Evolutionary conservation across 1,140 invertebrate genomes (phyloP).

Genomic region (Wiebesia pumilae): DNA sequence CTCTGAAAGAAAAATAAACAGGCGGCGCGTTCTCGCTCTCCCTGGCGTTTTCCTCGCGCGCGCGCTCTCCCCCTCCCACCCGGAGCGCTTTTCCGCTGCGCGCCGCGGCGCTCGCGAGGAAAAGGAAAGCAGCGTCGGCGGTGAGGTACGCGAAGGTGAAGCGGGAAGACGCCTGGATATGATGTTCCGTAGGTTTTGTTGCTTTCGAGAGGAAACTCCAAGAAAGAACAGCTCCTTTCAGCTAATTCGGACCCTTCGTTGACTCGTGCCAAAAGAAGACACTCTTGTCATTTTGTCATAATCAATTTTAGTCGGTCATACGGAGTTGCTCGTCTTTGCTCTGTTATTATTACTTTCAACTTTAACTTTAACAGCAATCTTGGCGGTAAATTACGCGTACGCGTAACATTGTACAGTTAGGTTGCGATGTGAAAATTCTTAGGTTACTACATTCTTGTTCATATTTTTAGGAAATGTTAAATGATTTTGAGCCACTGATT

Average conservation of each 20-base stretch:
- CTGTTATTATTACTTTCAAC: neutral
- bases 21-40: conserved; percentile 13
- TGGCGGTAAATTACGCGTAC: no score
- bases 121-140: neutral
- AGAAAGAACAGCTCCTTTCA: no score
- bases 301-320: neutral
- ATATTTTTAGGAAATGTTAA: no score
- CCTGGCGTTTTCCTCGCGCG: conserved; percentile 1
- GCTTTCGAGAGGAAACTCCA: no score
- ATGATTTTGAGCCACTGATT: no score
- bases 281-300: neutral
- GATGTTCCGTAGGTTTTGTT: no score
- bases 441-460: no score
- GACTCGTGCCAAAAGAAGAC: no score
- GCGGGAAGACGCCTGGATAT: no score
- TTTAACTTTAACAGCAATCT: no score
- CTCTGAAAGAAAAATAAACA: conserved; percentile 21
- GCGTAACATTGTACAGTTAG: no score
- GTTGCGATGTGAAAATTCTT: no score
- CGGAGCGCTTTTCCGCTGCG: neutral
- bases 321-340: neutral
- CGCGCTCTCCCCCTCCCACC: neutral
- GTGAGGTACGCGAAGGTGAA: neutral
- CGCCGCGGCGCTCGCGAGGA: neutral
- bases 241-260: neutral